These are phyloP conservation scores for Myotis yumanensis DNA, from an alignment of 2,113 vertebrate genomes.

Conservation along the genomic window DNA sequence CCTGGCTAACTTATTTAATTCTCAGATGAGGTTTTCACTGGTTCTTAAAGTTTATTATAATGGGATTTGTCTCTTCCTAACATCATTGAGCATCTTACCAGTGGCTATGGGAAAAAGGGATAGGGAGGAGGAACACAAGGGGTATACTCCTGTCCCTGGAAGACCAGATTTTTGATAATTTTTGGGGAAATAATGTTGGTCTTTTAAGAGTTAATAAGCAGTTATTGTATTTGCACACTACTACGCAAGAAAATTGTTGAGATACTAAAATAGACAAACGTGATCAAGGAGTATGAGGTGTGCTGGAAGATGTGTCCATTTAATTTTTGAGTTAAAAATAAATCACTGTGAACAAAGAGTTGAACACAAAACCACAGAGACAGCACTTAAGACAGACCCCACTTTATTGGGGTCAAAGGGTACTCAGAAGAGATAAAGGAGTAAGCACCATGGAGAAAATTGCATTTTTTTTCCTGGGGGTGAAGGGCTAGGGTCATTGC, in stretches of 20 bases:
- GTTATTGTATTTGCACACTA: neutral
- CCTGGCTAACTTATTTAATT: neutral
- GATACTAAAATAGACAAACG: neutral
- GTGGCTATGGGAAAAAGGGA: fast-evolving
- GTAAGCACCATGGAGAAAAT: neutral
- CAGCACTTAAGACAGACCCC: neutral
- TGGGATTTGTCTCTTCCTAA: neutral
- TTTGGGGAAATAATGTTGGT: neutral
- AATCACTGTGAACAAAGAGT: neutral
- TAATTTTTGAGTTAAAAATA: neutral
- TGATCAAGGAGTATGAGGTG: neutral
- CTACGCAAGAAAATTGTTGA: neutral
- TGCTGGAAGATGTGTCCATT: neutral
- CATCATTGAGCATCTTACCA: neutral
- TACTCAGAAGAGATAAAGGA: neutral
- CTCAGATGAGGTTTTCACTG: neutral
- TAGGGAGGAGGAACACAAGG: neutral
- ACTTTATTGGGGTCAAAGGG: neutral
- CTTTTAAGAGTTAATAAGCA: neutral
- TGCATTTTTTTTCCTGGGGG: neutral
- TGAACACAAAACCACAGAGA: slow-evolving; percentile 28
- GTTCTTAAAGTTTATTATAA: neutral
- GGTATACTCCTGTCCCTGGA: fast-evolving
- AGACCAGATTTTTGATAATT: neutral
- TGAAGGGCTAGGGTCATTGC: neutral